Base-by-base conservation (phyloP, 2,113 vertebrate genomes). In the Protobothrops mucrosquamatus region DNA sequence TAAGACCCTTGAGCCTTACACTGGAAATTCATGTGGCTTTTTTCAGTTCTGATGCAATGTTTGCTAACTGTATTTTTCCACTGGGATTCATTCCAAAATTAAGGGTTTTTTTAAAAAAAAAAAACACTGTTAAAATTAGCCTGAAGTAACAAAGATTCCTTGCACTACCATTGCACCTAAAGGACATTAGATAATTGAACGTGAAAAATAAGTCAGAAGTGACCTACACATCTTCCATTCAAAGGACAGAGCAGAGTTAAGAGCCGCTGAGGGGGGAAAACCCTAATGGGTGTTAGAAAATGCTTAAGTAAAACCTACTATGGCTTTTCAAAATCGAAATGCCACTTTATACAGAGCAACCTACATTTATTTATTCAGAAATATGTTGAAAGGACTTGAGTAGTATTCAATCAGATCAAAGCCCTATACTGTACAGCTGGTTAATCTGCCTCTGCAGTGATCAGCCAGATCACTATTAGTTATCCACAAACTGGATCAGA, bases 271-370 rank as follows among this genome's bases (percentile, higher is more conserved):
- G 48, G 43, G 1, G 48, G 26, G 43, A 87, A 59, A 20, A 61
- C 54, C 3, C 23, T 2, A 0, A 2, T 2, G 86, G 5, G 92
- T 39, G 1, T 46, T 91, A 0, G 64, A 0, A 7, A 1, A 92
- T 61, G 0, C 6, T 52, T 59, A 59, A 94, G 54, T 8, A 51
- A 91, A 48, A 48, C 0, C 29, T 87, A 0, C 8, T 43, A 26
- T 94, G 0, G 0, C 89, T 18, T 64, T 85, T 20, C 87, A 86
- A 96, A 88, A 85, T 69, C 64, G 6, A 0, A 0, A 92, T 34
- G 43, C 56, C 74, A 88, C 39, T 46, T 29, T 94, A 69, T 11
- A 55, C 0, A 0, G 56, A 51, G 91, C 24, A 87, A 95, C 52
- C 59, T 6, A 51, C 43, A 29, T 2, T 52, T 87, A 8, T n/a